Percentiles rank a stretch among this genome's conserved stretches.
These are phyloP conservation scores for Endotricha flammealis DNA, from an alignment of 2,888 invertebrate species.

Conservation along the genomic window DNA sequence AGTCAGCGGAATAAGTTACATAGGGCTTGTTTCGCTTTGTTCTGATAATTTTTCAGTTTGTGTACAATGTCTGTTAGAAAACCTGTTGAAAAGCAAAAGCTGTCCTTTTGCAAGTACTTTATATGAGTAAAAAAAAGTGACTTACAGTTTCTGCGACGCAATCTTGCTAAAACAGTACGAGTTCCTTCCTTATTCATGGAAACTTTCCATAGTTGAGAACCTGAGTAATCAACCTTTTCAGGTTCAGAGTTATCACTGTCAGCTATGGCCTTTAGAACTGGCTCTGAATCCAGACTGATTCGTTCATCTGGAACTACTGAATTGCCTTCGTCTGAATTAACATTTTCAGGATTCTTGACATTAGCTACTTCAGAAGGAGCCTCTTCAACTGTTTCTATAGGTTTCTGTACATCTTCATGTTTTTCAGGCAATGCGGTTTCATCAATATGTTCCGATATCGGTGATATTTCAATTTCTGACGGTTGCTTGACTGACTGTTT, in stretches of 20 bases:
- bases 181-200: slow-evolving; percentile 65
- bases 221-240: slow-evolving; percentile 81
- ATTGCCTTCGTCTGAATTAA: background rate
- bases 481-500: slow-evolving; percentile 62
- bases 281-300: background rate
- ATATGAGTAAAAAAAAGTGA: slow-evolving; percentile 11
- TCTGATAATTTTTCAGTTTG: too few relatives aligned
- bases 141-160: slow-evolving; percentile 62
- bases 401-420: slow-evolving; percentile 19
- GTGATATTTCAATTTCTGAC: slow-evolving; percentile 6
- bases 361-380: slow-evolving; percentile 24
- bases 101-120: slow-evolving; percentile 11
- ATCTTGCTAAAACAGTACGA: slow-evolving; percentile 43
- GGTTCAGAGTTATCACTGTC: slow-evolving; percentile 4
- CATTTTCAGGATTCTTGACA: slow-evolving; percentile 25
- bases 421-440: slow-evolving; percentile 22
- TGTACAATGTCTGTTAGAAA: too few relatives aligned
- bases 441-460: background rate
- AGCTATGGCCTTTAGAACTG: background rate
- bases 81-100: too few relatives aligned
- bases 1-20: too few relatives aligned
- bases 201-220: slow-evolving; percentile 88
- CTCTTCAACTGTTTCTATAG: slow-evolving; percentile 21
- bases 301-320: background rate
- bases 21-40: too few relatives aligned